Evolutionary conservation across 92 coral and sea anemone species (phyloP), one percentile per base, ranked within the genome.

Genomic region (Zoanthus sociatus): DNA sequence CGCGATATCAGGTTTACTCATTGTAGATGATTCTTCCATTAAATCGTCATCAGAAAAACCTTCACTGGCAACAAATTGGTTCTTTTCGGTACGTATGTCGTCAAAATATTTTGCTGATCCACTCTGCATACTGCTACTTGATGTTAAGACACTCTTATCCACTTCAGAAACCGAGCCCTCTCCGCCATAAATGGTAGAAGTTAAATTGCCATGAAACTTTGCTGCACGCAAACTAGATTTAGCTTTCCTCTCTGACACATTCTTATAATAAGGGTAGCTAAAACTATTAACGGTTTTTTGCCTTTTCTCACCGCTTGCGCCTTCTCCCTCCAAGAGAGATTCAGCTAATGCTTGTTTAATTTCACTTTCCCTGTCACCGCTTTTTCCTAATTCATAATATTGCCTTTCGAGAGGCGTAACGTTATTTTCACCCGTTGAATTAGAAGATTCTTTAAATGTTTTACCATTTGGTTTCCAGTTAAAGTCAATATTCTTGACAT

Each of bases 161-260:
- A 10, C 37, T 26, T 60, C 32, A 60, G 26, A 6, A 31, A 63
- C 53, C 45, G 74, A 32, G 12, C 85, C 75, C 75, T 81, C 85
- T 67, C 85, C 26, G 26, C 26, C 85, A 63, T 51, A 81, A 81
- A 46, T 81, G 51, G 12, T 21, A 21, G 74, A 67, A 18, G 48
- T 63, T 44, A 33, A 60, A 63, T 21, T 48, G 10, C 32, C 26
- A 44, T 0, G 26, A 47, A 46, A 9, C 13, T 21, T 2, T 64
- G 51, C 13, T 56, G 17, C 31, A 78, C 37, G 21, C 30, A 10
- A 55, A 33, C 21, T 20, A 17, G 45, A 45, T 44, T 79, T 17
- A 18, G 0, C 1, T 31, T 9, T 7, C 6, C 64, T 31, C 20
- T 21, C 12, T 45, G 15, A 26, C 11, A 51, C 61, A 14, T 63